phyloP scores from a whole-genome alignment of 2,888 invertebrate genomes.

The Clitarchus hookeri region DNA sequence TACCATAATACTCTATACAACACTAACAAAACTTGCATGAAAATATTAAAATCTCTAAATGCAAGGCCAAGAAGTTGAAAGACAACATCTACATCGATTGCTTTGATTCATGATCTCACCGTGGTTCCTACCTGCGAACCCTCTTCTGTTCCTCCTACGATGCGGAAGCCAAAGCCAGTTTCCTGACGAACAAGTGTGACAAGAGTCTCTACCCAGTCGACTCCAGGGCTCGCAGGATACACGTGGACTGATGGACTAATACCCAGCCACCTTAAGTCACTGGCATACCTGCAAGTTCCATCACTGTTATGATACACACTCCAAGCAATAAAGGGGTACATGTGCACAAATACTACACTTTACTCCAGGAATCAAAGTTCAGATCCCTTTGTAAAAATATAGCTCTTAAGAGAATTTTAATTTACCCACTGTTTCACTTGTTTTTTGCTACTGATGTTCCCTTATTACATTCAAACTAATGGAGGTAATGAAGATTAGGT shows the following conservation, averaged over 20 bases:
- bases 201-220: constrained; percentile 66
- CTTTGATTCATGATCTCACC: constrained; percentile 41
- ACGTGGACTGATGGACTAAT: constrained; percentile 40
- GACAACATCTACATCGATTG: background rate
- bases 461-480: too few species aligned
- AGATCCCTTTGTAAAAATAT: too few species aligned
- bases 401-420: too few species aligned
- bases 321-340: background rate
- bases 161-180: constrained; percentile 96
- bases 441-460: too few species aligned
- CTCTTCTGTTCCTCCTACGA: constrained; percentile 97
- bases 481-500: too few species aligned
- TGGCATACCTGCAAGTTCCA: constrained; percentile 50
- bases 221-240: constrained; percentile 52
- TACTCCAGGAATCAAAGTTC: too few species aligned
- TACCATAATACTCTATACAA: too few species aligned
- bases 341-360: too few species aligned
- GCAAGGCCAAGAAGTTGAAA: background rate
- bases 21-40: too few species aligned
- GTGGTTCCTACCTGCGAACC: constrained; percentile 76
- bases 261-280: constrained; percentile 47
- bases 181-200: constrained; percentile 88
- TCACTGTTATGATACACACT: background rate
- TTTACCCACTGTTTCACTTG: too few species aligned
- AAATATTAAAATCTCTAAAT: too few species aligned